These are phyloP conservation scores for Procapra przewalskii DNA, from an alignment of 2,113 vertebrate species.

Conservation along the genomic window DNA sequence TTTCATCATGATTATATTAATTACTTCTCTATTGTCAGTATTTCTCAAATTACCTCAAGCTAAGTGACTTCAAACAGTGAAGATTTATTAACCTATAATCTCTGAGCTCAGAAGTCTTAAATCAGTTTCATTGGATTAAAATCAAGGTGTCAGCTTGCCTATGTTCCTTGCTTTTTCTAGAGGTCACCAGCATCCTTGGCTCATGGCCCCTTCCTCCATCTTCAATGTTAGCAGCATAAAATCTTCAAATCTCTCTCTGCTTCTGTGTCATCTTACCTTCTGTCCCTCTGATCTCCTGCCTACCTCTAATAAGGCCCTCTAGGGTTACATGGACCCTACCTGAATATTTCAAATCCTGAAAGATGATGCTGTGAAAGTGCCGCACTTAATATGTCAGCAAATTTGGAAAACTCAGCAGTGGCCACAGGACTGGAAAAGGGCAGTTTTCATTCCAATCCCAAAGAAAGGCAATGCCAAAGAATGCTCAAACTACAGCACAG, in stretches of 20 bases:
- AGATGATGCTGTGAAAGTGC: no score
- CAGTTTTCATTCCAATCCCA: no score
- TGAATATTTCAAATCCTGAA: neutral
- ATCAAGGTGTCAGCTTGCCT: neutral
- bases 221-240: neutral
- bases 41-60: neutral
- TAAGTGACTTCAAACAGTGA: neutral
- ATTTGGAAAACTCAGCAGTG: no score
- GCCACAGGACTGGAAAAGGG: no score
- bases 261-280: neutral
- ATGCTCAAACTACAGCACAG: no score
- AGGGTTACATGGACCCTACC: neutral
- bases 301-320: neutral
- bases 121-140: neutral
- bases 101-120: neutral
- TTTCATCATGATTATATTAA: neutral
- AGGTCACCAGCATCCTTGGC: neutral
- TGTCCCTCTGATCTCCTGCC: neutral
- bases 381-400: no score
- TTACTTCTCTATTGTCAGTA: neutral
- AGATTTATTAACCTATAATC: neutral
- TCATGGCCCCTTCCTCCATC: neutral
- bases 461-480: no score
- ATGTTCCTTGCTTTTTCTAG: neutral
- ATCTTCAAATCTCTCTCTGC: neutral